Conservation (phyloP, 2,113 vertebrate species). For the Connochaetes taurinus region DNA sequence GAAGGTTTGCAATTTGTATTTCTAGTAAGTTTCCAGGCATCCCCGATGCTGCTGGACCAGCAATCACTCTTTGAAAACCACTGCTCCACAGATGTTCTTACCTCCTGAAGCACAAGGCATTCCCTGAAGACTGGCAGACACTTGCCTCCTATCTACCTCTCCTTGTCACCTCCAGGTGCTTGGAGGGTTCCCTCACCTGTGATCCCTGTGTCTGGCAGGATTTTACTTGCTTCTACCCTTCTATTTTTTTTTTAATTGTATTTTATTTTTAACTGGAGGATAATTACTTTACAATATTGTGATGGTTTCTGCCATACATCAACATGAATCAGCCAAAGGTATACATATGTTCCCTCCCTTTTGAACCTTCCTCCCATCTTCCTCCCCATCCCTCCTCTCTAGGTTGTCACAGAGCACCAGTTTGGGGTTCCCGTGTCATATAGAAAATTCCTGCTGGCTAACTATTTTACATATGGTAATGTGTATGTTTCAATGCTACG, state of each 20-base stretch:
- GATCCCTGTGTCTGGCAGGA: not conserved
- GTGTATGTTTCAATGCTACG: not conserved
- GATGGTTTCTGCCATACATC: not conserved
- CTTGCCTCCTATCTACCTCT: not conserved
- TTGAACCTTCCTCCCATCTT: not conserved
- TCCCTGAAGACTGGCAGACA: rapidly evolving
- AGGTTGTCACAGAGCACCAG: not conserved
- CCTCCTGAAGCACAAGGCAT: not conserved
- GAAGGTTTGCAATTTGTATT: not conserved
- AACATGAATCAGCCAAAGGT: not conserved
- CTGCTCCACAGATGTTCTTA: rapidly evolving
- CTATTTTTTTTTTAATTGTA: not conserved
- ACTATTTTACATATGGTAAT: not conserved
- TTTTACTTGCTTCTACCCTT: not conserved
- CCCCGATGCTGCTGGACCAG: not conserved
- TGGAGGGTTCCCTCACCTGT: too few species aligned
- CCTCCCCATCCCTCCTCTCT: not conserved
- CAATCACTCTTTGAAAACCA: not conserved
- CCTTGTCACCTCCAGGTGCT: not conserved
- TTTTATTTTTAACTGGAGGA: not conserved
- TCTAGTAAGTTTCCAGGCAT: not conserved
- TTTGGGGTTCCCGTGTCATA: not conserved
- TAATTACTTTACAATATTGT: not conserved
- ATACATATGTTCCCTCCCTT: not conserved
- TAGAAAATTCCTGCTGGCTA: not conserved